Percentiles rank a stretch among this genome's conserved stretches.
These are phyloP conservation scores for Triplophysa tibetana DNA, from an alignment of 2,113 vertebrate species.

Conservation along the genomic window DNA sequence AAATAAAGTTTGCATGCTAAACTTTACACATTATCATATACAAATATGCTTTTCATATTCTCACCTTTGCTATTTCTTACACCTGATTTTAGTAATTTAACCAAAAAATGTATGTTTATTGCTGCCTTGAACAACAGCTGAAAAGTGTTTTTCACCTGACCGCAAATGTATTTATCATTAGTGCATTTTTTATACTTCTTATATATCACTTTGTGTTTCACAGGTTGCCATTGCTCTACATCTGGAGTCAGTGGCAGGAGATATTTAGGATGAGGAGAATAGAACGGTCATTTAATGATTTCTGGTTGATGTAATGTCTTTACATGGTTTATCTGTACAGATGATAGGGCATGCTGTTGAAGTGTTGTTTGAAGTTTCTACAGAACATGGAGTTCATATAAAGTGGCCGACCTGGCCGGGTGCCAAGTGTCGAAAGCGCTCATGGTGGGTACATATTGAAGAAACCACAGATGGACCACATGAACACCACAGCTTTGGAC, in stretches of 20 bases:
- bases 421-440: constrained; percentile 74
- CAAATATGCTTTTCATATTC: no score
- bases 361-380: constrained; percentile 61
- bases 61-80: no score
- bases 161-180: no score
- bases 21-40: no score
- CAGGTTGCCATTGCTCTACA: background rate
- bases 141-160: no score
- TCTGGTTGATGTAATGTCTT: constrained; percentile 3
- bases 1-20: no score
- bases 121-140: no score
- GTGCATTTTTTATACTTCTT: no score
- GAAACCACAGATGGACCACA: constrained; percentile 79
- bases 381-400: constrained; percentile 84
- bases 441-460: constrained; percentile 69
- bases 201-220: background rate
- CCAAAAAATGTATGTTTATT: no score
- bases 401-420: constrained; percentile 83
- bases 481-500: constrained; percentile 84
- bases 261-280: background rate
- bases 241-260: background rate
- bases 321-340: background rate
- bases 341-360: background rate
- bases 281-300: background rate
- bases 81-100: no score